These are phyloP conservation scores for Bostrychus sinensis DNA, from an alignment of 2,113 vertebrate species.

Conservation along the genomic window DNA sequence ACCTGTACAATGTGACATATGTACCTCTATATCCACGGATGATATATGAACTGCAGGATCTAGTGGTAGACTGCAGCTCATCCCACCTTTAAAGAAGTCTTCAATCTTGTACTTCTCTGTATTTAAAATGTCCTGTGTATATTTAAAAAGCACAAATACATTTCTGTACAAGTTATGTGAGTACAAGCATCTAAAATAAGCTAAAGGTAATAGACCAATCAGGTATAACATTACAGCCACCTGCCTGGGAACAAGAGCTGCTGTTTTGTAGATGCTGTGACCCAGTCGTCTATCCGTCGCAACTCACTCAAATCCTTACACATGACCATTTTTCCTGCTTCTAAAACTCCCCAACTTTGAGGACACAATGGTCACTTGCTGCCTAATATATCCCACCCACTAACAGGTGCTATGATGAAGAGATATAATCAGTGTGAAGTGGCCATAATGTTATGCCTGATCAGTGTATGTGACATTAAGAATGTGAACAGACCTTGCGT, in stretches of 20 bases:
- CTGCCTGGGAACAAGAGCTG: too few relatives aligned
- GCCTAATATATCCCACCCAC: not conserved
- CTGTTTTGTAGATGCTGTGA: too few relatives aligned
- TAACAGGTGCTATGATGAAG: not conserved
- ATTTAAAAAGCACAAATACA: not conserved
- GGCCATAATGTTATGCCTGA: not conserved
- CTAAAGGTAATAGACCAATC: not conserved
- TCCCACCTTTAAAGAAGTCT: conserved; percentile 83
- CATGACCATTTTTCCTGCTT: too few relatives aligned
- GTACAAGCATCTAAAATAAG: too few relatives aligned
- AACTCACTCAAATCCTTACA: too few relatives aligned
- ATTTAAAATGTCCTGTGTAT: conserved; percentile 78
- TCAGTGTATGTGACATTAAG: not conserved
- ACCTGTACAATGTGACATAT: conserved; percentile 21
- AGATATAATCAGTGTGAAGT: not conserved
- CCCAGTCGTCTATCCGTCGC: too few relatives aligned
- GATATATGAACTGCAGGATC: conserved; percentile 87
- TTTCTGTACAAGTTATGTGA: too few relatives aligned
- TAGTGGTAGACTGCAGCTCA: conserved; percentile 86
- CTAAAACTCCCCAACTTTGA: too few relatives aligned
- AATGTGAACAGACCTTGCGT: conserved; percentile 80
- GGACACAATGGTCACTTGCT: too few relatives aligned
- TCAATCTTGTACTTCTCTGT: conserved; percentile 79
- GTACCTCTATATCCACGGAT: conserved; percentile 86
- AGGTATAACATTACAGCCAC: too few relatives aligned